phyloP scores from a whole-genome alignment of 2,113 vertebrate genomes.

The Cathartes aura region DNA sequence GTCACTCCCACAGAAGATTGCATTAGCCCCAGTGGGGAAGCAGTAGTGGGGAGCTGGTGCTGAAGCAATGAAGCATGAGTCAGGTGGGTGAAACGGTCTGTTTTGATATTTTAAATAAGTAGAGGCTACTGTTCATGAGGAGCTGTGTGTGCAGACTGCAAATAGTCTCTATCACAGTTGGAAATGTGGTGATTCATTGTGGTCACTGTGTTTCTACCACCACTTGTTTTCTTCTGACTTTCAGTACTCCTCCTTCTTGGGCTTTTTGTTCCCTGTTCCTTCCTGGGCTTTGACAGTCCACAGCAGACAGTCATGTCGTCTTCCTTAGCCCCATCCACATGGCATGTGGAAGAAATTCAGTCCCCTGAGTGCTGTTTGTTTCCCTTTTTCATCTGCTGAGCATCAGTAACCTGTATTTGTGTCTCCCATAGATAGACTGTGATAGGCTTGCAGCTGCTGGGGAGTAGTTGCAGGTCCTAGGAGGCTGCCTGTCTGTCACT shows the following conservation, averaged over 20 bases:
- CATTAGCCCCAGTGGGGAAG: not conserved
- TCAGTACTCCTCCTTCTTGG: not conserved
- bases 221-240: slow-evolving; percentile 28
- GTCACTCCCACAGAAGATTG: not conserved
- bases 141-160: not conserved
- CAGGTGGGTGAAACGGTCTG: not conserved
- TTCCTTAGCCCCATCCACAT: not conserved
- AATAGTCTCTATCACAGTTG: slow-evolving; percentile 15
- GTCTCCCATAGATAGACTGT: not conserved
- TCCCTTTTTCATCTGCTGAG: not conserved
- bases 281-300: not conserved
- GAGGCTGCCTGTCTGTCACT: not conserved
- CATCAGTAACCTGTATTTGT: not conserved
- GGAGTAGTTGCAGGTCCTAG: not conserved
- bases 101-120: not conserved
- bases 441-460: not conserved
- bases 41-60: not conserved
- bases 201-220: slow-evolving; percentile 12
- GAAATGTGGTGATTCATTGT: slow-evolving; percentile 42
- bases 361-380: not conserved
- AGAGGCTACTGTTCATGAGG: not conserved
- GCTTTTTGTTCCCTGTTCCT: not conserved
- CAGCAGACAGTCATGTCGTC: not conserved
- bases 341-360: not conserved
- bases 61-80: slow-evolving; percentile 1